Base-by-base conservation (phyloP, 1,140 invertebrate species). In the Drosophila trapezifrons region DNA sequence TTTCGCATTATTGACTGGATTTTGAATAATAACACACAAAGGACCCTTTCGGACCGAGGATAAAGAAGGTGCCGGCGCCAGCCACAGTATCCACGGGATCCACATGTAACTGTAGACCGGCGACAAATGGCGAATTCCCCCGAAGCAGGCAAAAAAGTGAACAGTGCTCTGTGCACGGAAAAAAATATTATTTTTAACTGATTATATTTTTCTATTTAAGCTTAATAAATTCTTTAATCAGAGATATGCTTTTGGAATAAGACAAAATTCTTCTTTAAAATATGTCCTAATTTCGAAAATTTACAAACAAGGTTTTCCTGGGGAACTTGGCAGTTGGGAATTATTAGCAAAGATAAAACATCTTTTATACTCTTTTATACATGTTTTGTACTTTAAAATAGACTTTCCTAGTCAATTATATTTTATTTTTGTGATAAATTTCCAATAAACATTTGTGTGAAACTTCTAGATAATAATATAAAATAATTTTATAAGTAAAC, bases 11-110 rank as follows among this genome's bases (percentile, higher is more conserved):
- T 89, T 89, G 84, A 89, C 84, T 89, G 85, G 84, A 89, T 89
- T 87, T 89, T 89, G 84, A 89, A 90, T 89, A 89, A 89, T 89
- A 90, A 90, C 80, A 90, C 84, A 89, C 84, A 89, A 89, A 89
- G 84, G 84, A 90, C 77, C 69, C 8, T n/a, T 20, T 45, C 27
- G 51, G 9, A 1, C 40, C 10, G 22, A 29, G 52, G 49, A 56
- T 37, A 49, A 47, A 32, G 47, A 67, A 75, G 71, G 71, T 75
- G 60, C 60, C 37, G 37, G 37, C 43, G 43, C 43, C 51, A 35
- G 55, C 56, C 29, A 8, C 25, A 18, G 37, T 10, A 51, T 51
- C 51, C 51, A 27, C 6, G 62, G 42, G 32, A 38, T 59, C 42
- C 49, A 29, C 17, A 38, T 74, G 57, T 76, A 74, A 74, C 71